Base-by-base conservation (phyloP, 2,113 vertebrate species). In the Apeltes quadracus region DNA sequence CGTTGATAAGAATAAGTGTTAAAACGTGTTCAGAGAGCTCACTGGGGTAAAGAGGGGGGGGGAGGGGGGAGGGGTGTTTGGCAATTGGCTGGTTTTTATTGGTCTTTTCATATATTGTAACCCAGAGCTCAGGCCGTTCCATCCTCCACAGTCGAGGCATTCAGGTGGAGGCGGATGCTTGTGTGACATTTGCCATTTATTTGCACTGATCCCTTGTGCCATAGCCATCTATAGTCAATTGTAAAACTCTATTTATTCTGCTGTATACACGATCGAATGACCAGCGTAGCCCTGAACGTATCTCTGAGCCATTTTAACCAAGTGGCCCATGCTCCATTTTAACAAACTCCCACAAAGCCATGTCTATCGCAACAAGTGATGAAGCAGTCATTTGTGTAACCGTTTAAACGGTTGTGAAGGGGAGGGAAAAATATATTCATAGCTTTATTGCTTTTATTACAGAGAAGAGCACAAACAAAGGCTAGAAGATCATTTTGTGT, bases 121-220 rank as follows among this genome's bases (percentile, higher is more conserved):
- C 16, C 36, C 32, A 62, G 68, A 84, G 73, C 79, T 86, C 85
- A 75, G 76, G 78, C 84, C 69, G 62, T 34, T 50, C 39, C 25
- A 16, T 4, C n/a, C 27, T 18, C 38, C n/a, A 53, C 41, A 70
- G 43, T 36, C 3, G 27, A 61, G 51, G 43, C 72, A 58, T 61
- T 41, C 57, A 69, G 63, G 61, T 59, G 67, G 59, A 76, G 61
- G 38, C 25, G 61, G 75, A 68, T 67, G 74, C 76, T 73, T 43
- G 32, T 4, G 59, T 63, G 16, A 67, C 54, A 56, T 23, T 41
- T 85, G 76, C 63, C 25, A 44, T 83, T 64, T 44, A 70, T 84
- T 90, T 90, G 87, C 90, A 89, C 90, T 91, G 84, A 89, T 82
- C 53, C 68, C 41, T 80, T 8, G 72, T 87, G 79, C 88, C 85